These are phyloP conservation scores for Acanthaster planci DNA, from an alignment of 35 echinoderm and acorn worm species.

Conservation along the genomic window DNA sequence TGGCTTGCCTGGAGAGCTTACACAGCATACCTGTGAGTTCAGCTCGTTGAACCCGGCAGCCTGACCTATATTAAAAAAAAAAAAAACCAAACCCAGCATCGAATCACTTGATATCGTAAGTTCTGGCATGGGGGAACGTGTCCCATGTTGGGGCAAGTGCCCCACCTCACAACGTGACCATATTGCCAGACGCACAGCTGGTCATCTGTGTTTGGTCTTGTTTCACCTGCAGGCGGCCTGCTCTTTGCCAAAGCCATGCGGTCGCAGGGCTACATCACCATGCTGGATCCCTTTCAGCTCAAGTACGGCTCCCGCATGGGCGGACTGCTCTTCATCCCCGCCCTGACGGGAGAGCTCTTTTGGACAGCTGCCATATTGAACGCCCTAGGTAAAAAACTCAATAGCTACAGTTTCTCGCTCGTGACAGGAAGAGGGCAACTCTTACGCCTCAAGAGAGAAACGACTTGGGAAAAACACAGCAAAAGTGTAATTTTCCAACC, in stretches of 20 bases:
- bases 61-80: too few species aligned
- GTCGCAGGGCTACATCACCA: conserved; percentile 94
- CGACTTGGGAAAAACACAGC: too few species aligned
- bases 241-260: conserved; percentile 96
- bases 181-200: too few species aligned
- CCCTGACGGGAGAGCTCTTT: conserved; percentile 85
- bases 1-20: too few species aligned
- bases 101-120: too few species aligned
- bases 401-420: neutral
- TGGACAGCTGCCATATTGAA: conserved; percentile 94
- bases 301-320: conserved; percentile 96
- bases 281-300: conserved; percentile 94
- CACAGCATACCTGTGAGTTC: too few species aligned
- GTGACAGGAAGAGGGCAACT: neutral
- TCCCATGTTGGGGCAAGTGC: too few species aligned
- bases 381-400: conserved; percentile 72
- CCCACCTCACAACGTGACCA: too few species aligned
- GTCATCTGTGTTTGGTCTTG: too few species aligned
- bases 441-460: neutral
- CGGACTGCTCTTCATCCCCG: conserved; percentile 90
- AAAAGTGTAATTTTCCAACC: neutral
- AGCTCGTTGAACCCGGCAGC: too few species aligned
- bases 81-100: too few species aligned
- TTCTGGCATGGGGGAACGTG: too few species aligned
- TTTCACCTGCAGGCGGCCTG: conserved; percentile 70